phyloP scores from a whole-genome alignment of 2,888 invertebrate species.

The Xestoiulus laeticollis region DNA sequence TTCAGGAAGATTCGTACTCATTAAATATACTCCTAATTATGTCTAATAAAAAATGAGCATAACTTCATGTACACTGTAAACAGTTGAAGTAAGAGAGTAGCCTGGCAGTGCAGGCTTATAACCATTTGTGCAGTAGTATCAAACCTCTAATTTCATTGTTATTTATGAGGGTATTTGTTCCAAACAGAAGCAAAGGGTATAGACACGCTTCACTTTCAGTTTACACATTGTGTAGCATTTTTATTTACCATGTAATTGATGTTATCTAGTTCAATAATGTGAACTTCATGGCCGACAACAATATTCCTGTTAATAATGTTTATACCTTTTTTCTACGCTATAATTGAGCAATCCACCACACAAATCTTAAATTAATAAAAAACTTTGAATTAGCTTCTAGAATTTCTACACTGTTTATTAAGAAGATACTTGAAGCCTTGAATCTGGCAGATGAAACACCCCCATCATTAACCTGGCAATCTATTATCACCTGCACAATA shows the following conservation, averaged over 20 bases:
- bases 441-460: background rate
- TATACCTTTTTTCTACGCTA: background rate
- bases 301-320: background rate
- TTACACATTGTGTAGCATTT: background rate
- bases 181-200: background rate
- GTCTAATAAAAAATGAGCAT: background rate
- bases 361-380: background rate
- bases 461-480: background rate
- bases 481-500: background rate
- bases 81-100: background rate
- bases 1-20: background rate
- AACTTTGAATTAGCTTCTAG: background rate
- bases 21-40: background rate
- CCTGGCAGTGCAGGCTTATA: no score
- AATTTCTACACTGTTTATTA: background rate
- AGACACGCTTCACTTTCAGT: background rate
- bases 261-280: background rate
- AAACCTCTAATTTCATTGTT: background rate
- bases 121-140: background rate
- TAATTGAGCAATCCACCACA: background rate
- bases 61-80: background rate
- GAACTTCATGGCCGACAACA: no score
- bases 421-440: conserved; percentile 4
- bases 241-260: background rate
- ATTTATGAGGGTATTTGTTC: background rate